Conservation (phyloP, 2,113 vertebrate genomes). For the Peucedramus taeniatus region DNA sequence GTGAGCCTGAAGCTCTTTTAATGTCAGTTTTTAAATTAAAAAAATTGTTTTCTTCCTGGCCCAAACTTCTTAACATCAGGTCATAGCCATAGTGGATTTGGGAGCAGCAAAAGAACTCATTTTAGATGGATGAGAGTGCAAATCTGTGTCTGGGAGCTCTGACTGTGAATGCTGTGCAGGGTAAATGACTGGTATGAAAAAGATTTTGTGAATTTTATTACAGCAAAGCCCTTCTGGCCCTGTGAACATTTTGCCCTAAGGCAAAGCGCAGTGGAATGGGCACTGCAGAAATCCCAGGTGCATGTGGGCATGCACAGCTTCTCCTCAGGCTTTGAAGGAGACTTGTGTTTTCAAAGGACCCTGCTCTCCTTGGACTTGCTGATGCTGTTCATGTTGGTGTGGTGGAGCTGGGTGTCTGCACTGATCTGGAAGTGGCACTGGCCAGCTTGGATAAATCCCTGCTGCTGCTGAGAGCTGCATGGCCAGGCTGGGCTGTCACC, state of each 20-base stretch:
- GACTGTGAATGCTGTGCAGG: background rate
- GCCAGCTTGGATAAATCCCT: background rate
- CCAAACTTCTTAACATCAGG: background rate
- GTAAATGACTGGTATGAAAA: background rate
- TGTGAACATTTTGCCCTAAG: background rate
- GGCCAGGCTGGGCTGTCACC: background rate
- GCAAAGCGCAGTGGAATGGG: background rate
- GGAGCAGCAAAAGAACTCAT: background rate
- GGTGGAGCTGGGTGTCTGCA: background rate
- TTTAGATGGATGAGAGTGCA: background rate
- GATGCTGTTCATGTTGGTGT: background rate
- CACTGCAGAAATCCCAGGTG: background rate
- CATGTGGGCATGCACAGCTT: fast-evolving
- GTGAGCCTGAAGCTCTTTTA: background rate
- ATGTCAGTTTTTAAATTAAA: background rate
- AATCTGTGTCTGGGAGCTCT: background rate
- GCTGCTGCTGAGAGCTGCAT: background rate
- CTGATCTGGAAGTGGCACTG: background rate
- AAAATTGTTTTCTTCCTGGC: background rate
- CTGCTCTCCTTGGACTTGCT: background rate
- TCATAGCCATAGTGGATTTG: background rate
- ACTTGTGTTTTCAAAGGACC: fast-evolving
- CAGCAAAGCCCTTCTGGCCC: background rate
- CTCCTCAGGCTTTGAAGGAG: background rate
- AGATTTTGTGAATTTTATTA: background rate